Evolutionary conservation across 2,113 vertebrate genomes (phyloP).

Genomic region (Tupaia chinensis): DNA sequence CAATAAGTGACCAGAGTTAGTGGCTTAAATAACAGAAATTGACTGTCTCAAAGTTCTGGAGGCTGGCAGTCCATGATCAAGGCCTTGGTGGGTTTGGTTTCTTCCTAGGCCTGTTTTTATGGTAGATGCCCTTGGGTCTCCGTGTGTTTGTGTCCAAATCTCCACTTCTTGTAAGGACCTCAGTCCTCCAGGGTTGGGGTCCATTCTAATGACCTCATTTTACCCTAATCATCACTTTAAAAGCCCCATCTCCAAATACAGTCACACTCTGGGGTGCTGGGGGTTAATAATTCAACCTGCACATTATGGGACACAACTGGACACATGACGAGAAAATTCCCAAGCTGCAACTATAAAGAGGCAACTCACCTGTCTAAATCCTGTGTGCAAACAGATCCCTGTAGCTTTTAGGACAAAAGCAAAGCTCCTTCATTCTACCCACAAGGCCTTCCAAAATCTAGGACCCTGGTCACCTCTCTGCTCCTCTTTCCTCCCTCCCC

Average conservation of each 20-base stretch:
- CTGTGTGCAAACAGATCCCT: not conserved
- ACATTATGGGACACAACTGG: not conserved
- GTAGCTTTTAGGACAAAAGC: not conserved
- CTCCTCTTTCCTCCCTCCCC: accelerated
- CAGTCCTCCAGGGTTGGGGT: too few relatives aligned
- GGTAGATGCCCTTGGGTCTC: accelerated
- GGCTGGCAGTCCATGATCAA: not conserved
- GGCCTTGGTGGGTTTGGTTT: accelerated
- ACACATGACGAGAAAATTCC: not conserved
- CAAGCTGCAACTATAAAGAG: not conserved
- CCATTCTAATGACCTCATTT: not conserved
- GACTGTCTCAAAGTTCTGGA: not conserved
- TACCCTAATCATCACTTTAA: not conserved
- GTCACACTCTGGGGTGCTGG: not conserved
- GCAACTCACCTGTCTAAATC: not conserved
- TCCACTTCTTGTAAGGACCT: not conserved
- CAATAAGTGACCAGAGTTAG: too few relatives aligned
- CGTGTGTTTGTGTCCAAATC: accelerated
- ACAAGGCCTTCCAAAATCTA: accelerated
- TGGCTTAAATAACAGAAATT: not conserved
- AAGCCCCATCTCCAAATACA: not conserved
- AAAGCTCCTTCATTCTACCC: not conserved
- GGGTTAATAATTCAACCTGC: not conserved
- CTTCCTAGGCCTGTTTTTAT: not conserved
- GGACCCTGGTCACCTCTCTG: accelerated